These are phyloP conservation scores for Ceuthmochares aereus DNA, from an alignment of 2,113 vertebrate species.

Conservation along the genomic window DNA sequence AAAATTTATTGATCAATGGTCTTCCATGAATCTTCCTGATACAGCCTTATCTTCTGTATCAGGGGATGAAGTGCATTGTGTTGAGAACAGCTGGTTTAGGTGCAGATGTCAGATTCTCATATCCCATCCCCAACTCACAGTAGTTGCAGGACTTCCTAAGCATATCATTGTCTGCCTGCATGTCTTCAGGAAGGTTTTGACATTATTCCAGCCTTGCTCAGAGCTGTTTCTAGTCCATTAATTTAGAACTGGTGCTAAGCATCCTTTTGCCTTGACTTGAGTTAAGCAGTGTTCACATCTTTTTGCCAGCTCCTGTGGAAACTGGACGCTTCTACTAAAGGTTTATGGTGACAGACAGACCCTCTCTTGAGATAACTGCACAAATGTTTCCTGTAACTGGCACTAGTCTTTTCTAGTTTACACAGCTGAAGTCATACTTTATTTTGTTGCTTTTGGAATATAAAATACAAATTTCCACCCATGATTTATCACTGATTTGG, in stretches of 20 bases:
- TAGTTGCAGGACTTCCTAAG: not conserved
- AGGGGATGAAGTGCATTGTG: not conserved
- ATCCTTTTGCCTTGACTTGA: not conserved
- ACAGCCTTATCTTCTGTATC: not conserved
- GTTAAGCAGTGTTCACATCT: not conserved
- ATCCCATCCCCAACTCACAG: not conserved
- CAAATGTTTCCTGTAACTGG: not conserved
- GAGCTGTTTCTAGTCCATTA: not conserved
- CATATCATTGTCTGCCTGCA: fast-evolving
- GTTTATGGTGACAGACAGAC: not conserved
- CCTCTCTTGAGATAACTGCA: not conserved
- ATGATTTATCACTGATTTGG: slow-evolving; percentile 60
- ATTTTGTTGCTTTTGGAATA: slow-evolving; percentile 49
- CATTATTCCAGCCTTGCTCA: not conserved
- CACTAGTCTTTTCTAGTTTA: not conserved
- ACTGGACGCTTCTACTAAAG: not conserved
- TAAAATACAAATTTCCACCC: slow-evolving; percentile 55
- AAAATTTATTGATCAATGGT: not conserved
- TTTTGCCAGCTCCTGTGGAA: not conserved
- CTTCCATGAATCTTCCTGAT: not conserved
- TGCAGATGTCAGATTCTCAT: not conserved
- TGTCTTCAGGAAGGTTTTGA: not conserved
- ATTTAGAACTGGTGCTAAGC: not conserved
- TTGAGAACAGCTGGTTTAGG: not conserved
- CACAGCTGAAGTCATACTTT: slow-evolving; percentile 22